A percentile compares a stretch with the other conserved stretches of the same genome.
These are phyloP conservation scores for Pterocles burchelli DNA, from an alignment of 2,113 vertebrate genomes.

Conservation along the genomic window DNA sequence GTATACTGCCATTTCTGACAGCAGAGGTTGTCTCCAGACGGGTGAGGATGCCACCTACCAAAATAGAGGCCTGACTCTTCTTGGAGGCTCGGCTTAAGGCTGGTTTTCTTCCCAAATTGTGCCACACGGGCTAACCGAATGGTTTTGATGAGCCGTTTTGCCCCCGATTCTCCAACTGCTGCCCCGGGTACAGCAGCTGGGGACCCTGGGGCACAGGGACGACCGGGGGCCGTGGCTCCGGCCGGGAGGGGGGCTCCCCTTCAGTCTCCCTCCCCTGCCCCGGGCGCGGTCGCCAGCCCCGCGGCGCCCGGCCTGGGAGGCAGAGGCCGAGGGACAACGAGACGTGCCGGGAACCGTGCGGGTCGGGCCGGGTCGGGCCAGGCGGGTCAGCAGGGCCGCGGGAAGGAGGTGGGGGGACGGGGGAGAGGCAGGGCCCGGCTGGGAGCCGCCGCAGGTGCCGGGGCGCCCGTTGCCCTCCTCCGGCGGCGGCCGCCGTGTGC, in stretches of 20 bases:
- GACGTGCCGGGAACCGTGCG: neutral
- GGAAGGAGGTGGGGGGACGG: neutral
- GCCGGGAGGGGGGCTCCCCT: neutral
- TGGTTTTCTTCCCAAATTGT: rapidly evolving
- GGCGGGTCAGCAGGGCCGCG: neutral
- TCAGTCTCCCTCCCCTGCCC: too few relatives aligned
- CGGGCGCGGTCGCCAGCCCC: neutral
- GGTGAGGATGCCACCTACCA: neutral
- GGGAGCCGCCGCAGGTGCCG: neutral
- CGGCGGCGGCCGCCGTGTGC: neutral
- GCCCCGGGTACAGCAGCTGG: neutral
- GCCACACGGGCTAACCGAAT: neutral
- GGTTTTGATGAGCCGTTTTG: neutral
- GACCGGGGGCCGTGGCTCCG: too few relatives aligned
- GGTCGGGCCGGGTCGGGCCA: neutral
- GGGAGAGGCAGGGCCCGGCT: neutral
- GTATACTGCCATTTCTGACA: neutral
- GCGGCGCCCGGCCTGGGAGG: neutral
- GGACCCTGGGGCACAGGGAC: neutral
- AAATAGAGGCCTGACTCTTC: neutral
- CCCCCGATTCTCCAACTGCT: neutral
- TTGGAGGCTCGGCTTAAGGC: neutral
- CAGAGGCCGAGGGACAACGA: neutral
- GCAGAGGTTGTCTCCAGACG: neutral
- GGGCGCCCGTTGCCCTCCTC: neutral